phyloP scores from a whole-genome alignment of 2,797 vertebrate species.

The Falco concolor region DNA sequence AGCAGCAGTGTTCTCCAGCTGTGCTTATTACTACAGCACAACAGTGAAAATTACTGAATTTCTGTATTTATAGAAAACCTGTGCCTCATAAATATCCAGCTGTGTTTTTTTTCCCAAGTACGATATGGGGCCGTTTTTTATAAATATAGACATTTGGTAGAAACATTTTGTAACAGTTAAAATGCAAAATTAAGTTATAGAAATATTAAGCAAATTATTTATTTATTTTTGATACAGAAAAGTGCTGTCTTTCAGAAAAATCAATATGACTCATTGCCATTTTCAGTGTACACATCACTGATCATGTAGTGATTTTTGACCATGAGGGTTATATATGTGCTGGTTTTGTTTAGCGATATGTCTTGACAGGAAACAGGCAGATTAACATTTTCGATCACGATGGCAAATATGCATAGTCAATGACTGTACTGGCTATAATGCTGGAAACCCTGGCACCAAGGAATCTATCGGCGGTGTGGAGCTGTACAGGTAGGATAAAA shows the following conservation, averaged over 20 bases:
- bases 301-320: neutral
- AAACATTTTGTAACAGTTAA: neutral
- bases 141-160: neutral
- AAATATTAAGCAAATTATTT: neutral
- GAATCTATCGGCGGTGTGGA: neutral
- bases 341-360: neutral
- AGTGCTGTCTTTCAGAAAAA: neutral
- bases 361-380: neutral
- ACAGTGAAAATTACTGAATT: constrained; percentile 21
- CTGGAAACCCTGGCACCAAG: neutral
- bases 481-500: neutral
- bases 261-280: neutral
- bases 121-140: neutral
- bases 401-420: neutral
- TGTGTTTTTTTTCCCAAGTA: neutral
- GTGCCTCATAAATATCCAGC: constrained; percentile 9
- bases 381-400: neutral
- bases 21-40: neutral
- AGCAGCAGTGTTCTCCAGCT: neutral
- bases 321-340: neutral
- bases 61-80: constrained; percentile 52
- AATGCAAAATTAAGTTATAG: neutral
- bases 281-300: neutral
- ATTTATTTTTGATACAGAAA: neutral
- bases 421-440: neutral